Evolutionary conservation across 2,888 invertebrate genomes (phyloP).

Genomic region (Agriopis leucophaearia): DNA sequence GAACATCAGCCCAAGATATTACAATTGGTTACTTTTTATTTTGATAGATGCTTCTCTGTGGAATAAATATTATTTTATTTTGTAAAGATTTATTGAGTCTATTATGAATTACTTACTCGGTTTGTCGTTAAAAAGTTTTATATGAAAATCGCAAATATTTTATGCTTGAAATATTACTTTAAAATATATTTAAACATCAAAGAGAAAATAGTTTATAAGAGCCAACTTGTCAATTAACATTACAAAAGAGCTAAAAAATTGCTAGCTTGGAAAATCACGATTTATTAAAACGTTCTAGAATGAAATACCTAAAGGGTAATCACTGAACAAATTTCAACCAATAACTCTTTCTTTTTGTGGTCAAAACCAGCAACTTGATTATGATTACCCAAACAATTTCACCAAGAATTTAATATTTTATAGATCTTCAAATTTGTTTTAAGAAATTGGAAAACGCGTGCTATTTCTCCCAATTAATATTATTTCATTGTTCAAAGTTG

Average conservation of each 20-base stretch:
- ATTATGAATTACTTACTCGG: neutral
- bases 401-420: constrained; percentile 64
- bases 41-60: no score
- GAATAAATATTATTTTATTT: no score
- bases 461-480: constrained; percentile 72
- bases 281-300: neutral
- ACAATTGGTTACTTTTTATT: no score
- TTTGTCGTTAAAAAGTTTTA: neutral
- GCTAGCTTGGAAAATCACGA: constrained; percentile 5
- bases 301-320: neutral
- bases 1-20: no score
- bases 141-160: neutral
- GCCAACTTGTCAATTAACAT: constrained; percentile 12
- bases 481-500: constrained; percentile 70
- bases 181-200: neutral
- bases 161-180: neutral
- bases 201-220: constrained; percentile 2
- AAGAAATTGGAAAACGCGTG: constrained; percentile 67
- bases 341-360: constrained; percentile 22
- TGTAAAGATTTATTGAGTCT: neutral
- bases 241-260: constrained; percentile 4
- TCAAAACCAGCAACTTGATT: constrained; percentile 21
- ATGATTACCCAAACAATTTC: constrained; percentile 45
- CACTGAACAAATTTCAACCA: constrained; percentile 2
- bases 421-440: constrained; percentile 69